Evolutionary conservation across 2,113 vertebrate genomes (phyloP).

Genomic region (Ceuthmochares aereus): DNA sequence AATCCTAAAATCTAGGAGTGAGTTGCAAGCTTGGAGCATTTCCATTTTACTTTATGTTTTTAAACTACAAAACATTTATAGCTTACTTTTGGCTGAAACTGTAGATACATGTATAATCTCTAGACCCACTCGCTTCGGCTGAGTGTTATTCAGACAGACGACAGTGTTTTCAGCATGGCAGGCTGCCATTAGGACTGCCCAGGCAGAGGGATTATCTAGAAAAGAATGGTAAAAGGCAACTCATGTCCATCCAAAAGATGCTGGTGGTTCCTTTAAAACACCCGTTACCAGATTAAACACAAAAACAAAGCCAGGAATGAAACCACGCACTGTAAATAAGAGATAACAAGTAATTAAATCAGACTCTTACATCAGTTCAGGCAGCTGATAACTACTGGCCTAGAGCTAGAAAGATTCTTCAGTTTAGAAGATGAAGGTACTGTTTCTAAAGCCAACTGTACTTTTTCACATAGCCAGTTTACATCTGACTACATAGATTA

Average conservation of each 20-base stretch:
- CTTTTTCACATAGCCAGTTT: neutral
- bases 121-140: conserved; percentile 73
- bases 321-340: neutral
- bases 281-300: neutral
- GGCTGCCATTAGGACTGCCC: conserved; percentile 93
- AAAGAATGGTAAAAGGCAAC: neutral
- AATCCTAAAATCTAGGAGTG: neutral
- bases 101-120: conserved; percentile 81
- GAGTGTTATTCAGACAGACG: conserved; percentile 76
- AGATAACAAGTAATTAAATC: neutral
- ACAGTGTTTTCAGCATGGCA: conserved; percentile 88
- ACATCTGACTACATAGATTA: neutral
- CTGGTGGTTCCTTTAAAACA: neutral
- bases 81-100: conserved; percentile 90
- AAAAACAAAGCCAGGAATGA: neutral
- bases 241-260: neutral
- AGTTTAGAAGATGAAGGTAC: neutral
- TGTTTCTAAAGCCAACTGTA: neutral
- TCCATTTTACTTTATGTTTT: neutral
- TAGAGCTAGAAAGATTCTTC: neutral
- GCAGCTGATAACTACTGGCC: neutral
- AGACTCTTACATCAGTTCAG: neutral
- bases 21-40: neutral
- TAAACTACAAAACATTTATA: neutral
- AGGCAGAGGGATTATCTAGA: conserved; percentile 89